A percentile compares a stretch with the other conserved stretches of the same genome.
phyloP scores from a whole-genome alignment of 2,797 vertebrate species.

The Phataginus tricuspis region DNA sequence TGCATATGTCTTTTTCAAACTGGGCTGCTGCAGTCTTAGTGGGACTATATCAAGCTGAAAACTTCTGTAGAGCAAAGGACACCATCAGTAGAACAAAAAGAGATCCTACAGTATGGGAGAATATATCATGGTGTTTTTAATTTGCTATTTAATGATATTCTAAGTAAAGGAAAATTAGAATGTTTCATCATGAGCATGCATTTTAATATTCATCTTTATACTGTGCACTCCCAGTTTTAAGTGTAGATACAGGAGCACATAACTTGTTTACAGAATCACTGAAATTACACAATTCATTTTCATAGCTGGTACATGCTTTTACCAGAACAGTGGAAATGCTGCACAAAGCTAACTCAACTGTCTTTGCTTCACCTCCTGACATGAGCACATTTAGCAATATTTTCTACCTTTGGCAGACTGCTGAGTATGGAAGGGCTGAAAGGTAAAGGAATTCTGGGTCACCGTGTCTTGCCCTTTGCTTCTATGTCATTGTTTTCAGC shows the following conservation, averaged over 20 bases:
- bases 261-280: slow-evolving; percentile 32
- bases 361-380: slow-evolving; percentile 7
- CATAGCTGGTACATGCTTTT: not conserved
- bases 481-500: not conserved
- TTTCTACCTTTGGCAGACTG: not conserved
- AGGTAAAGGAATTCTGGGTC: not conserved
- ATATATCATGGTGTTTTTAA: not conserved
- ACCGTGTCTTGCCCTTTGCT: not conserved
- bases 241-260: not conserved
- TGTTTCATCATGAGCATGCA: not conserved
- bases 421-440: not conserved
- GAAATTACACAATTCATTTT: slow-evolving; percentile 2
- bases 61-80: no score
- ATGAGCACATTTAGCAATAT: not conserved
- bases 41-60: no score
- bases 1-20: no score
- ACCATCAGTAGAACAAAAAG: no score
- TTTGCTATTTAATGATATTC: slow-evolving; percentile 2
- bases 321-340: not conserved
- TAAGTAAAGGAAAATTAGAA: slow-evolving; percentile 49
- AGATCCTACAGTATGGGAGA: no score
- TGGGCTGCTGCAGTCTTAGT: no score
- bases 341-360: not conserved
- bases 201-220: not conserved
- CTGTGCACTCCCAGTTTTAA: slow-evolving; percentile 27